Base-by-base conservation (phyloP, 1,140 invertebrate species). In the Megathymus violae region DNA sequence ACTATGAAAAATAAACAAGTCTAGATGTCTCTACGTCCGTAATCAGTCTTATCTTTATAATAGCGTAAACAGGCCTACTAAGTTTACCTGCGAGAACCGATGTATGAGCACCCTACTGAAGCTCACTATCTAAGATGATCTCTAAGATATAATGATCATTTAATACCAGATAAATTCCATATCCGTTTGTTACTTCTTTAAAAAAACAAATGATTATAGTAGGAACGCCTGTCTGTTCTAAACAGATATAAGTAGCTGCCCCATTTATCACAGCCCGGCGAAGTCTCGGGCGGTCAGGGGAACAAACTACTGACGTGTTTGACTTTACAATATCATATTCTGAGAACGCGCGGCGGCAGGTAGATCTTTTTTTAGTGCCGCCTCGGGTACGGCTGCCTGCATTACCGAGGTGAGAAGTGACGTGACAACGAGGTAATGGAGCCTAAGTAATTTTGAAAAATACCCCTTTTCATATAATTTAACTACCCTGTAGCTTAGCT, bases 281-380 rank as follows among this genome's bases (percentile, higher is more conserved):
- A 19, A 27, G 44, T 31, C 41, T 58, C 52, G 40, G 40, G 51
- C 51, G 74, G 61, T 59, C 74, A 63, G 69, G 68, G 74, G 70
- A 81, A 77, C 74, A 80, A 80, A 78, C 80, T 74, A 65, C 70
- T 65, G 62, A 50, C 62, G 69, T 84, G 69, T 86, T 84, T 85
- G 77, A 75, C 73, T 83, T 85, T 73, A 86, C 77, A 83, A 86
- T 87, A 83, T 82, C 69, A 82, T 74, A 70, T 87, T 87, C 84
- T 72, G 34, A 59, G 84, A 87, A 85, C 71, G 74, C 66, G 74
- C 73, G 69, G 64, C 67, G 67, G 69, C 84, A 87, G 84, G 84
- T 87, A 84, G 75, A 61, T 62, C 66, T 69, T 82, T 85, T 79
- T 83, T 79, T 75, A 67, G 64, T 65, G 41, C 40, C 62, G 44